These are phyloP conservation scores for Drosophila kanapiae DNA, from an alignment of 1,140 invertebrate genomes.

Conservation along the genomic window DNA sequence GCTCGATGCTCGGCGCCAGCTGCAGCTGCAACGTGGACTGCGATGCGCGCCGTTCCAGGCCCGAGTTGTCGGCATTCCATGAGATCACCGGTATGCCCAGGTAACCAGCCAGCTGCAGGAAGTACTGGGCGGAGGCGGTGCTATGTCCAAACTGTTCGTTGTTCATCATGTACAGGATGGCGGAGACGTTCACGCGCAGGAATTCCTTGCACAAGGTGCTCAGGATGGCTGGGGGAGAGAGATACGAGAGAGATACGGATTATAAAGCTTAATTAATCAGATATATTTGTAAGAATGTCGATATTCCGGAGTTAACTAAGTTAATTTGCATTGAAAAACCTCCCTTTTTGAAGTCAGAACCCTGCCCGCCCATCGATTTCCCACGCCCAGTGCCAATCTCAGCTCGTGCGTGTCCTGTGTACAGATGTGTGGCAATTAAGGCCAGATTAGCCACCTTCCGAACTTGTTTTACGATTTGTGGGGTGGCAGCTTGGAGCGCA, in stretches of 20 bases:
- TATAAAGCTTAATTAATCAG: too few species aligned
- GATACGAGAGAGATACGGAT: too few species aligned
- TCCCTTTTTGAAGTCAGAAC: not conserved
- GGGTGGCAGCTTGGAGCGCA: not conserved
- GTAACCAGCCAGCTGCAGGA: constrained; percentile 95
- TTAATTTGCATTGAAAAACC: constrained; percentile 1
- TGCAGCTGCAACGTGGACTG: constrained; percentile 94
- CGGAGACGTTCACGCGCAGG: constrained; percentile 94
- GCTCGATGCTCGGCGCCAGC: constrained; percentile 96
- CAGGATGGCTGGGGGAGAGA: constrained; percentile 91
- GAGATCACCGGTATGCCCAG: constrained; percentile 94
- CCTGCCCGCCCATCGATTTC: not conserved
- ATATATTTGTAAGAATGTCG: too few species aligned
- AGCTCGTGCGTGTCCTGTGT: constrained; percentile 63
- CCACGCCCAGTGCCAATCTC: constrained; percentile 8
- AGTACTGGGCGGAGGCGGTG: constrained; percentile 96
- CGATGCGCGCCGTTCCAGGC: constrained; percentile 91
- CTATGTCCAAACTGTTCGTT: constrained; percentile 94
- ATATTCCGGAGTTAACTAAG: too few species aligned
- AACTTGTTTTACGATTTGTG: constrained; percentile 42
- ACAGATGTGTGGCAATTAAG: constrained; percentile 78
- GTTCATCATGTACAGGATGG: constrained; percentile 97
- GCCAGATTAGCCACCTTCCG: constrained; percentile 71
- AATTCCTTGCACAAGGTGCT: constrained; percentile 95
- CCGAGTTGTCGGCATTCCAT: constrained; percentile 98